Base-by-base conservation (phyloP, 2,888 invertebrate genomes). In the Periphyllus acericola region DNA sequence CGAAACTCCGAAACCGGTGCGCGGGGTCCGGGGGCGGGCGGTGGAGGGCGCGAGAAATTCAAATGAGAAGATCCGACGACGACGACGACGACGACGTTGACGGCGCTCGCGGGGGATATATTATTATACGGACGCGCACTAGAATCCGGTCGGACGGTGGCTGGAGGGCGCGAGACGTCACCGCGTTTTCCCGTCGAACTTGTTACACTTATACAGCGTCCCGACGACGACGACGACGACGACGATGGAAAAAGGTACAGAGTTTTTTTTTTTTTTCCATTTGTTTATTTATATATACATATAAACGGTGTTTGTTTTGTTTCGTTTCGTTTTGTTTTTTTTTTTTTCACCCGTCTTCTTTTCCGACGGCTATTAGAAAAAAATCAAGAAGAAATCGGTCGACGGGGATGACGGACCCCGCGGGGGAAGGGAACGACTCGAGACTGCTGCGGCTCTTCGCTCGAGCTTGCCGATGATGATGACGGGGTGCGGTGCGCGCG, bases 41-140 rank as follows among this genome's bases (percentile, higher is more conserved):
- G 88, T 89, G 89, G 83, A 90, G 76, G 55, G 90, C 89, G 89
- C 66, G 25, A 86, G 72, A 87, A 87, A 87, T 87, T 87, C 86
- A 87, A 87, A 87, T 87, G 86, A 87, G 86, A 60, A 86, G 79
- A 86, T 83, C 75, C 83, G 83, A 60, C 74, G 36, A 34, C 75
- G 83, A 55, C 72, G 52, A 34, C 36, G 36, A 36, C 36, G 36
- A 36, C 72, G 83, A 66, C 75, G 76, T 66, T 75, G 74, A 83
- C 74, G 55, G 5, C 66, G 80, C n/a, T 79, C 60, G 36, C 68
- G 81, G 71, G 81, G 80, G 21, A 66, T 66, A 17, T 40, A 40
- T 19, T 80, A 80, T 36, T 74, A 75, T 40, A 72, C 46, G 14
- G 34, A 32, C 6, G 55, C 52, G 52, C 21, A 40, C 75, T 84